Conservation (phyloP, 2,113 vertebrate genomes). For the Scophthalmus maximus region DNA sequence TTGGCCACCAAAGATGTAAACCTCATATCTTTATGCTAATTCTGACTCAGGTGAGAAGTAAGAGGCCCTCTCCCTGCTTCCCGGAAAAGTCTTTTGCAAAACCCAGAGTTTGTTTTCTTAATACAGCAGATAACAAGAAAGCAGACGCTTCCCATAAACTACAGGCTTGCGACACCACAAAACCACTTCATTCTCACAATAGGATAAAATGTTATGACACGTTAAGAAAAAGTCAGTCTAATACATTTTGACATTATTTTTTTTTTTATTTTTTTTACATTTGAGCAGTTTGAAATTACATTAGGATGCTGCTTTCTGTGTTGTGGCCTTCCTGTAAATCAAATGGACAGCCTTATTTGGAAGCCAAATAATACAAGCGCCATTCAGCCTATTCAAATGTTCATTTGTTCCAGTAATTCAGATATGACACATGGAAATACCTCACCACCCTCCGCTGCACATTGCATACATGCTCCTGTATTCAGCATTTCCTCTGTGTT, state of each 20-base stretch:
- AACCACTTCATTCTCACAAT: slow-evolving; percentile 10
- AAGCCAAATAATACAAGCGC: not conserved
- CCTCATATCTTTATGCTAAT: slow-evolving; percentile 58
- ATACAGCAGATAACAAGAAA: slow-evolving; percentile 61
- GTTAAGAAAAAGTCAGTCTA: not conserved
- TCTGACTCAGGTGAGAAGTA: slow-evolving; percentile 68
- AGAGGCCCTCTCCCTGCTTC: slow-evolving; percentile 56
- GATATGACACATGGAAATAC: slow-evolving; percentile 50
- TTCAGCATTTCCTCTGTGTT: slow-evolving; percentile 29
- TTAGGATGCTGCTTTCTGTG: not conserved
- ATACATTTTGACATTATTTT: no score
- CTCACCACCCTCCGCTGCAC: slow-evolving; percentile 18
- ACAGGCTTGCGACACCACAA: slow-evolving; percentile 27
- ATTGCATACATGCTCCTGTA: not conserved
- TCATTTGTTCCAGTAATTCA: slow-evolving; percentile 55
- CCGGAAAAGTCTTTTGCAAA: slow-evolving; percentile 69
- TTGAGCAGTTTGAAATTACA: not conserved
- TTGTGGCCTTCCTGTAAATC: slow-evolving; percentile 49
- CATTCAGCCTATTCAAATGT: not conserved
- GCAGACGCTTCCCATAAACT: slow-evolving; percentile 62
- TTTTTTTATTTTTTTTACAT: no score
- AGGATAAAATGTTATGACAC: not conserved
- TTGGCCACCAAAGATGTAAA: slow-evolving; percentile 48
- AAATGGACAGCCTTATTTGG: slow-evolving; percentile 28
- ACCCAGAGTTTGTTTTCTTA: slow-evolving; percentile 16